Conservation (phyloP, 1,140 invertebrate genomes). For the Brachionus manjavacas region DNA sequence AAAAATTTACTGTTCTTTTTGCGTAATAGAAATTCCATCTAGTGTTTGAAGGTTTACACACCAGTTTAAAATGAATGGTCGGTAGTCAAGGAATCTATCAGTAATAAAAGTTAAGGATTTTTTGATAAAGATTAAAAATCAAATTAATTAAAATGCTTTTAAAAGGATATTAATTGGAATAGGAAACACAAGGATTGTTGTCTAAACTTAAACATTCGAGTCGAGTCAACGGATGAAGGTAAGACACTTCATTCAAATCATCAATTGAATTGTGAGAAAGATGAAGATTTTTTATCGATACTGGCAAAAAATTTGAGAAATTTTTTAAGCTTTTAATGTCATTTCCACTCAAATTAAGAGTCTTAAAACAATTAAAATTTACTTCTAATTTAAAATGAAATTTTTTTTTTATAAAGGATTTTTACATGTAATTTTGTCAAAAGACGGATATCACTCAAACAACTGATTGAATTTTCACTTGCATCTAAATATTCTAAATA, state of each 20-base stretch:
- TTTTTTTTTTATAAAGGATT: slow-evolving; percentile 78
- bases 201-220: slow-evolving; percentile 74
- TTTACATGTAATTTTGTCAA: slow-evolving; percentile 76
- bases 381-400: slow-evolving; percentile 55
- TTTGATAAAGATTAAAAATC: neutral
- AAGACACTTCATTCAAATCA: slow-evolving; percentile 73
- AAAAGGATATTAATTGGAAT: slow-evolving; percentile 45
- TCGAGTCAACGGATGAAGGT: slow-evolving; percentile 68
- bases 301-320: slow-evolving; percentile 74
- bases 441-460: slow-evolving; percentile 75
- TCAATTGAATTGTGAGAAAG: slow-evolving; percentile 76
- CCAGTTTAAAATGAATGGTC: slow-evolving; percentile 87
- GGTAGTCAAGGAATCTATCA: slow-evolving; percentile 68
- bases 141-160: slow-evolving; percentile 49
- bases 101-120: slow-evolving; percentile 46
- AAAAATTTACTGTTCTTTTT: slow-evolving; percentile 73
- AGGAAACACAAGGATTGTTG: slow-evolving; percentile 75
- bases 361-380: slow-evolving; percentile 58
- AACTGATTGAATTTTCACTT: slow-evolving; percentile 78
- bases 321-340: slow-evolving; percentile 72
- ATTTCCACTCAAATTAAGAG: slow-evolving; percentile 78
- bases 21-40: slow-evolving; percentile 78
- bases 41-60: slow-evolving; percentile 77
- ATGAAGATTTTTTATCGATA: slow-evolving; percentile 69
- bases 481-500: slow-evolving; percentile 73